A percentile compares a stretch with the other conserved stretches of the same genome.
Conservation (phyloP, 1,140 invertebrate genomes). For the Aphelenchoides besseyi region DNA sequence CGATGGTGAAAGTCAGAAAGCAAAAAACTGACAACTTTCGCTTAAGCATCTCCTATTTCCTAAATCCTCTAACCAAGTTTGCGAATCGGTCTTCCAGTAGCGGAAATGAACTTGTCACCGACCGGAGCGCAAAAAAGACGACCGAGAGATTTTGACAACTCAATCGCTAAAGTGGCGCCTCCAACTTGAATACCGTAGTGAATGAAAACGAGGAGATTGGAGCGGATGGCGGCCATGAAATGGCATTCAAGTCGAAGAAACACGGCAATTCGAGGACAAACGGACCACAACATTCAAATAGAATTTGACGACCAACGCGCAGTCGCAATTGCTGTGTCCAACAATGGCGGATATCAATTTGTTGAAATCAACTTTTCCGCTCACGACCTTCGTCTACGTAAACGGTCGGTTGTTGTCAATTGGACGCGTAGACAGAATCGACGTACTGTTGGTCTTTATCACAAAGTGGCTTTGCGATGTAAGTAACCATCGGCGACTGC, state of each 20-base stretch:
- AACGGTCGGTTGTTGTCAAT: too few species aligned
- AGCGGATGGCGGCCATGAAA: background rate
- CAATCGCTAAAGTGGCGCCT: constrained; percentile 2
- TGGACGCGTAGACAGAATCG: too few species aligned
- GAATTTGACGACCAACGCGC: background rate
- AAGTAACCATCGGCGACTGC: too few species aligned
- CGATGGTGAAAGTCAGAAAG: too few species aligned
- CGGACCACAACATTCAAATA: background rate
- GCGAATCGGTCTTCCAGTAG: background rate
- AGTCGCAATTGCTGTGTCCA: background rate
- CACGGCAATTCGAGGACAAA: background rate
- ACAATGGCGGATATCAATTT: constrained; percentile 3
- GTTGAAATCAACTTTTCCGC: background rate
- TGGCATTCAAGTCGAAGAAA: constrained; percentile 1
- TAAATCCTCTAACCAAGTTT: background rate
- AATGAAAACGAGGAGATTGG: background rate
- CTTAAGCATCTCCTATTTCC: background rate
- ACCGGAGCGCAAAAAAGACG: background rate
- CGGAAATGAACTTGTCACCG: background rate
- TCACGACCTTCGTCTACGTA: too few species aligned
- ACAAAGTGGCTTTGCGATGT: too few species aligned
- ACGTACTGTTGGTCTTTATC: too few species aligned
- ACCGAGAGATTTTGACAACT: background rate
- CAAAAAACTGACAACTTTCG: too few species aligned
- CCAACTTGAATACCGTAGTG: background rate